These are phyloP conservation scores for Pseudococcus longispinus DNA, from an alignment of 2,888 invertebrate species.

Conservation along the genomic window DNA sequence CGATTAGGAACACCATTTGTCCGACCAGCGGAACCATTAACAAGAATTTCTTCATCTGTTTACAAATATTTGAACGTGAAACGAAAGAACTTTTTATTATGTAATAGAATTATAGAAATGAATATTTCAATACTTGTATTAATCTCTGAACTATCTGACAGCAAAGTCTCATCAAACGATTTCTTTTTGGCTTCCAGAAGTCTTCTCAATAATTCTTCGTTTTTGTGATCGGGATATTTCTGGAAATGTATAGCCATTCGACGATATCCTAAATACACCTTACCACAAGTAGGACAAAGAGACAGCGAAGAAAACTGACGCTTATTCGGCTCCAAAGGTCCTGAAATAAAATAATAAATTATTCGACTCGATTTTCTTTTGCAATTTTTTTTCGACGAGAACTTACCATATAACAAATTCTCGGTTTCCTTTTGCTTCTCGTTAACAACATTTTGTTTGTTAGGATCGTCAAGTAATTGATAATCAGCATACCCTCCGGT, in stretches of 20 bases:
- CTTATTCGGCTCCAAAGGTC: slow-evolving; percentile 60
- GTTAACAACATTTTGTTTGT: background rate
- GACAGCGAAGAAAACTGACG: slow-evolving; percentile 66
- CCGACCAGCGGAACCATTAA: background rate
- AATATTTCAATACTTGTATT: background rate
- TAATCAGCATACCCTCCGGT: slow-evolving; percentile 47
- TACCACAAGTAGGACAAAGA: slow-evolving; percentile 71
- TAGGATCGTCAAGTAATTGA: slow-evolving; percentile 25
- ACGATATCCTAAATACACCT: slow-evolving; percentile 70
- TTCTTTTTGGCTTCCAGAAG: slow-evolving; percentile 30
- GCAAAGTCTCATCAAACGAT: background rate
- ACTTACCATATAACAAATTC: background rate
- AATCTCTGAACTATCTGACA: slow-evolving; percentile 9
- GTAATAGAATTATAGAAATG: background rate
- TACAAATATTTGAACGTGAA: background rate
- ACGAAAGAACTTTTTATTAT: background rate
- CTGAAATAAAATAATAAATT: background rate
- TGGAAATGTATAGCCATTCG: slow-evolving; percentile 71
- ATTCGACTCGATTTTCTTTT: background rate
- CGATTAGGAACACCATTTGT: background rate
- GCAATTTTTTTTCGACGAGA: background rate
- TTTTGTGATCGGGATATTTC: slow-evolving; percentile 70
- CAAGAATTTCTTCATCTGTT: background rate
- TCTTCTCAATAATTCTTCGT: slow-evolving; percentile 52
- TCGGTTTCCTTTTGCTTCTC: background rate